Evolutionary conservation across 2,797 vertebrate genomes (phyloP), one percentile per base, ranked within the genome.

Genomic region (Sebastolobus altivelis): DNA sequence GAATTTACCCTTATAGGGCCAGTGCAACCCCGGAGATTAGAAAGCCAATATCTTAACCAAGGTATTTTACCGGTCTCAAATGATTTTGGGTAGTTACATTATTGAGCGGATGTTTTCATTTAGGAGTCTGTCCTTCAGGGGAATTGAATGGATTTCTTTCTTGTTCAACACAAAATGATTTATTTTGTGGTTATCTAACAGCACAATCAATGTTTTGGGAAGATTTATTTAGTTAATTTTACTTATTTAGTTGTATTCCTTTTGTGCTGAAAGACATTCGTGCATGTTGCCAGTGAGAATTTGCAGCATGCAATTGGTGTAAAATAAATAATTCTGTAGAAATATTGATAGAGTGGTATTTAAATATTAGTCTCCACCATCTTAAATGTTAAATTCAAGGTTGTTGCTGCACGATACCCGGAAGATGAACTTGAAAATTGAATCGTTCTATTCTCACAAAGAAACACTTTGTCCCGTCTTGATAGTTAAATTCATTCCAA

Each of bases 61-160:
- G n/a, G 68, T 66, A 74, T 84, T 87, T 85, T 78, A 87, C 69
- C 14, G 29, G 43, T 74, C 38, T 69, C 37, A 55, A 85, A 85
- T 77, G 75, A 89, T 63, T 89, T 88, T 77, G 71, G 27, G 79
- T 85, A 40, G 85, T 70, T 80, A 84, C 58, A 86, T 81, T 88
- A 88, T 77, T 62, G 74, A 82, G 37, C 2, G 65, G 79, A 84
- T 88, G 75, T 86, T 86, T 87, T 76, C 80, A 71, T 65, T 87
- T 52, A 80, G 20, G 18, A 59, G 20, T 49, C 22, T 31, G 78
- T 75, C 75, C 77, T 84, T 74, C 69, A 66, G 62, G 72, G 72
- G 12, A 69, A 40, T 74, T 77, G 3, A 56, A 82, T 88, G 8
- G 69, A 88, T 85, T n/a, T 71, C 13, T 33, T 60, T 66, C 25